Base-by-base conservation (phyloP, 2,113 vertebrate genomes). In the Tor tambroides region DNA sequence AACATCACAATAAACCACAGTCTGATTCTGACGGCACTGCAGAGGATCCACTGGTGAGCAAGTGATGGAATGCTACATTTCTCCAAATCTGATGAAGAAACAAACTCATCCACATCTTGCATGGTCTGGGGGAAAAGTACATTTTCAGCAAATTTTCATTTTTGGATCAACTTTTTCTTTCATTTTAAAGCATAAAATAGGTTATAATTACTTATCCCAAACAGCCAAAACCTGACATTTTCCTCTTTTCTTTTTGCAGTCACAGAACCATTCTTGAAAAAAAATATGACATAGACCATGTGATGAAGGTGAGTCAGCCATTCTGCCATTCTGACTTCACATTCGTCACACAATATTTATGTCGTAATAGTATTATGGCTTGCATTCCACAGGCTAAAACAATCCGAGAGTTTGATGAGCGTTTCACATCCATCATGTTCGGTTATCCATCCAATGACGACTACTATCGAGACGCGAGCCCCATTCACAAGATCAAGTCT, bases 341-440 rank as follows among this genome's bases (percentile, higher is more conserved):
- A 6, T 21, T 6, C 8, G 54, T 65, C 59, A 19, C 19, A 69
- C 14, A 46, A 11, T 72, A 51, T 51, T n/a, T 41, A 30, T n/a
- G 11, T n/a, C n/a, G n/a, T 38, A 56, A 19, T 2, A 2, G 32
- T 12, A 19, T 67, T 49, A 26, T 14, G 17, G 5, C 14, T 49
- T 67, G 3, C 61, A 4, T 72, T 81, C 89, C 90, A 61, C 91
- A 99, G 98, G 98, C 98, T 77, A 99, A 95, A 94, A 98, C 98
- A 88, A 95, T 99, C 89, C 95, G 98, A 90, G 97, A 99, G 91
- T 99, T 99, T 92, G 98, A 99, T 75, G 97, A 96, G 89, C 94
- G 96, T 89, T 99, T 99, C 93, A 99, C 98, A 38, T 97, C 98
- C 23, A 96, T 97, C 87, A 98, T 99, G 97, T 99, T 99, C 86